A percentile compares a stretch with the other conserved stretches of the same genome.
phyloP scores from a whole-genome alignment of 2,113 vertebrate genomes.

The Calidris pygmaea region DNA sequence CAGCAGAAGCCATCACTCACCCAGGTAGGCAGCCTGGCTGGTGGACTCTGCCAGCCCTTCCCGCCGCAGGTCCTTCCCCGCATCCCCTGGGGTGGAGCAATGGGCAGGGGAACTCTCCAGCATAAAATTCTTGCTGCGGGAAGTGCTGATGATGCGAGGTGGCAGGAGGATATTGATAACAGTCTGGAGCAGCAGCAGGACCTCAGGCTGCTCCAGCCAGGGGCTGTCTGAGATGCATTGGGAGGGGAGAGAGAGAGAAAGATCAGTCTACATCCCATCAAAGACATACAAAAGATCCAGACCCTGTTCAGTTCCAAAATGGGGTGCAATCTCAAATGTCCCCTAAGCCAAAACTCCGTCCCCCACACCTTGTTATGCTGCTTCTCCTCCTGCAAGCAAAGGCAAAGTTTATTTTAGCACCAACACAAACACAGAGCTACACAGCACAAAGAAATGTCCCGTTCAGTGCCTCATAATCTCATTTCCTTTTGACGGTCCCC shows the following conservation, averaged over 20 bases:
- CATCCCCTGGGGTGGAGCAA: conserved; percentile 94
- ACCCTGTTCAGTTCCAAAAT: conserved; percentile 51
- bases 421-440: neutral
- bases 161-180: conserved; percentile 97
- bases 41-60: conserved; percentile 96
- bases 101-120: conserved; percentile 95
- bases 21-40: conserved; percentile 96
- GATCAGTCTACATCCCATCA: conserved; percentile 20
- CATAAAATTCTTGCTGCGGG: conserved; percentile 98
- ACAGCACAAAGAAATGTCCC: neutral
- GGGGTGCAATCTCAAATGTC: neutral
- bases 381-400: conserved; percentile 60
- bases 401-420: conserved; percentile 35
- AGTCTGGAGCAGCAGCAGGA: conserved; percentile 93
- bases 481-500: neutral
- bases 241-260: conserved; percentile 47
- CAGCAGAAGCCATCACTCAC: conserved; percentile 70
- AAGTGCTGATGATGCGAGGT: conserved; percentile 95
- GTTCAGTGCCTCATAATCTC: neutral
- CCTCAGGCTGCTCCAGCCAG: conserved; percentile 93
- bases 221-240: conserved; percentile 84
- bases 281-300: conserved; percentile 24
- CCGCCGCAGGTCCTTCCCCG: conserved; percentile 89
- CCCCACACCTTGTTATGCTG: conserved; percentile 39
- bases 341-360: conserved; percentile 10